Percentiles rank a stretch among this genome's conserved stretches.
Conservation (phyloP, 2,888 invertebrate species). For the Acrobasis suavella region DNA sequence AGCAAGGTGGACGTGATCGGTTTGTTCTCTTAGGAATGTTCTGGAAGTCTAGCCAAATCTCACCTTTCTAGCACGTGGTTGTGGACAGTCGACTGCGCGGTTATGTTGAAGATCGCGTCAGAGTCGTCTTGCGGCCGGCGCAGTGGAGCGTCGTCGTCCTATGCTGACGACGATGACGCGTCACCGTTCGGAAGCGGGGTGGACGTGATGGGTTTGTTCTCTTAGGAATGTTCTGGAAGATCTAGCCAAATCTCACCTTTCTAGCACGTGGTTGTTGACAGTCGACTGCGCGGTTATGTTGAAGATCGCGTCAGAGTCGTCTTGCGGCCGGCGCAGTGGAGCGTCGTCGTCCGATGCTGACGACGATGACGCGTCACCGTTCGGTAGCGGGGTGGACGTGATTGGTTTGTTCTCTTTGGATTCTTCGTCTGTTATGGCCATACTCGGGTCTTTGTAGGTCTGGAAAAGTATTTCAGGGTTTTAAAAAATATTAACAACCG, state of each 20-base stretch:
- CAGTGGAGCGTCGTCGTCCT: conserved; percentile 71
- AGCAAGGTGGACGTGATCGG: conserved; percentile 75
- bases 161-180: conserved; percentile 56
- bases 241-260: conserved; percentile 49
- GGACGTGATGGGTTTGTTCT: conserved; percentile 77
- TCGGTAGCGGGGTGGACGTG: conserved; percentile 71
- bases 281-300: conserved; percentile 46
- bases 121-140: conserved; percentile 55
- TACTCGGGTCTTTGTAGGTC: conserved; percentile 61
- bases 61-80: conserved; percentile 57
- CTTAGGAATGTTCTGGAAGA: no score
- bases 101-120: conserved; percentile 51
- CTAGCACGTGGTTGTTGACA: conserved; percentile 49
- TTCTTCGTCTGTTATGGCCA: conserved; percentile 74
- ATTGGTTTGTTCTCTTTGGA: conserved; percentile 79
- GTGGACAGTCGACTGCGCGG: conserved; percentile 40
- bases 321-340: conserved; percentile 59
- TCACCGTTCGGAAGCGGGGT: conserved; percentile 69
- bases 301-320: conserved; percentile 50
- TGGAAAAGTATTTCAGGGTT: conserved; percentile 32
- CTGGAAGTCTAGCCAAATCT: no score
- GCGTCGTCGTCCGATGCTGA: conserved; percentile 70
- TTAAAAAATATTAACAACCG: not conserved
- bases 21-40: conserved; percentile 78
- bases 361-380: conserved; percentile 58